Evolutionary conservation across 2,113 vertebrate species (phyloP), one percentile per base, ranked within the genome.

Genomic region (Microcebus ravelobensis): DNA sequence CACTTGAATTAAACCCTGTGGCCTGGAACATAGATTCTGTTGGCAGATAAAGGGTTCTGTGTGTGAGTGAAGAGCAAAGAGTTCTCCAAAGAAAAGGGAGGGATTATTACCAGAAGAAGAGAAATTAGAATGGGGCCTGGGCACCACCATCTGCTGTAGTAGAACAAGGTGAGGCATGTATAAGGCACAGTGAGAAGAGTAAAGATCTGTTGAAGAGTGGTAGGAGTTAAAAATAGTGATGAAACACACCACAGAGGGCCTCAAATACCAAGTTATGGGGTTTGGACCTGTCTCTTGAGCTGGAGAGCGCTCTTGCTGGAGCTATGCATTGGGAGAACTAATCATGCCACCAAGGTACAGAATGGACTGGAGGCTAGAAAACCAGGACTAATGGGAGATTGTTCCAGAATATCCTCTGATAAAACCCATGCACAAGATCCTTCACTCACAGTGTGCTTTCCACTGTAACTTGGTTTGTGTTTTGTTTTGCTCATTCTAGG

Each of bases 361-460:
- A 87, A 87, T 50, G 34, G 29, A 91, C 6, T 36, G 27, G 39
- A 92, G 61, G 67, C 45, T 55, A 77, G 48, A 93, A 61, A 57
- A 84, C 29, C 27, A 45, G 77, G 52, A 50, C 55, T 48, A 39
- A 73, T 79, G 70, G 36, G 68, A 77, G 91, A 79, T 94, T 74
- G 79, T 92, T 92, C 77, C 42, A 63, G 21, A 31, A 67, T 87
- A 6, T 68, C 70, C 57, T 94, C 57, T 94, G 87, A 55, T 91
- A 84, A 91, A 79, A 84, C 50, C 59, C 55, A 79, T 17, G 34
- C 6, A 10, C 3, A 45, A 65, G 31, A 84, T 90, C 68, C 71
- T 55, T 90, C 39, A 42, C 55, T 21, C 63, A 91, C 21, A 2
- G 18, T 65, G 70, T 80, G 21, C 45, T 91, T 76, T 87, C 52